A percentile compares a stretch with the other conserved stretches of the same genome.
These are phyloP conservation scores for Amblyteles armatorius DNA, from an alignment of 2,888 invertebrate genomes.

Conservation along the genomic window DNA sequence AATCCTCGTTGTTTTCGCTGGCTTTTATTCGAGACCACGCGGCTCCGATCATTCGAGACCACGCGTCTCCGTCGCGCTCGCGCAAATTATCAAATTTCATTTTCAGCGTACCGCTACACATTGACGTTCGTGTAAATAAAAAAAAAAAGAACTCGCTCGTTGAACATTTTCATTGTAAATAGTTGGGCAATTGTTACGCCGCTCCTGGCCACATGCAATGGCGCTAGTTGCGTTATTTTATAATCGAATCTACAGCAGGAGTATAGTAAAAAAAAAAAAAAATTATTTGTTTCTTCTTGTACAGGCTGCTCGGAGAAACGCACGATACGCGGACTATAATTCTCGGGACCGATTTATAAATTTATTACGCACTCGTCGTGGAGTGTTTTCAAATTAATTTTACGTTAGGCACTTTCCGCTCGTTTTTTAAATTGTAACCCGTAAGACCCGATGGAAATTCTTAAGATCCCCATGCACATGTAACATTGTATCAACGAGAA, in stretches of 20 bases:
- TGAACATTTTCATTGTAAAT: conserved; percentile 37
- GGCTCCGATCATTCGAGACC: background rate
- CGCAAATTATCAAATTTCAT: background rate
- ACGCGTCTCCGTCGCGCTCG: background rate
- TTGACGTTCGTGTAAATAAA: conserved; percentile 31
- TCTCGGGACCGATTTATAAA: background rate
- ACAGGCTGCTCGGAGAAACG: background rate
- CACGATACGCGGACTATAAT: background rate
- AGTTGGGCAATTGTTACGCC: background rate
- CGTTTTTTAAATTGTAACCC: background rate
- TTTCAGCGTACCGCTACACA: conserved; percentile 1
- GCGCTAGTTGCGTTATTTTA: conserved; percentile 17
- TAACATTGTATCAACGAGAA: background rate
- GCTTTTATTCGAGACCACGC: background rate
- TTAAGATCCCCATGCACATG: background rate
- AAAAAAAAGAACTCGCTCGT: background rate
- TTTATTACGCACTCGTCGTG: conserved; percentile 8
- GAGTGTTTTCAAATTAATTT: background rate
- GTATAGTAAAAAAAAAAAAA: background rate
- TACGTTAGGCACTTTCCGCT: background rate
- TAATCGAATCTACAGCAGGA: conserved; percentile 2
- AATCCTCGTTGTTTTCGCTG: background rate
- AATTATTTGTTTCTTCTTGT: background rate
- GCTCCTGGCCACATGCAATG: background rate
- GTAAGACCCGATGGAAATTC: background rate